These are phyloP conservation scores for Elgaria multicarinata DNA, from an alignment of 2,113 vertebrate genomes.

Conservation along the genomic window DNA sequence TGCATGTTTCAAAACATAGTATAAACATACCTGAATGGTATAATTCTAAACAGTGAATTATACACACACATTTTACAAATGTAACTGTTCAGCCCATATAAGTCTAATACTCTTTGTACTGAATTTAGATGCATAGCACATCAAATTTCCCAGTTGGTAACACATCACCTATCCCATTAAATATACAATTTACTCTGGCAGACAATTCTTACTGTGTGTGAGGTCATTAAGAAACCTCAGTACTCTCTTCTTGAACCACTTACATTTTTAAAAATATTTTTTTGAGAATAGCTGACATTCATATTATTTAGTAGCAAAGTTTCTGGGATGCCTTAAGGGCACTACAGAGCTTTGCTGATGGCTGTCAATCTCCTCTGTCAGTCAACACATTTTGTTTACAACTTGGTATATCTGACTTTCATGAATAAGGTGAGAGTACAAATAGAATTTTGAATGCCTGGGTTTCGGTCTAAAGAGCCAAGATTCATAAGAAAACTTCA, in stretches of 20 bases:
- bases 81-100: neutral
- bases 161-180: constrained; percentile 1
- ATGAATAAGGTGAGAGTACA: neutral
- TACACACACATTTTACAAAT: neutral
- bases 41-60: neutral
- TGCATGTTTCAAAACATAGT: neutral
- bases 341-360: neutral
- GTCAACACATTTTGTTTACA: constrained; percentile 8
- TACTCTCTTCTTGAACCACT: neutral
- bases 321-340: neutral
- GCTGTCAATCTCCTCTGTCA: neutral
- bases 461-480: neutral
- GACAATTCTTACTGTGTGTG: neutral
- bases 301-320: constrained; percentile 10
- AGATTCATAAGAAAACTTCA: neutral
- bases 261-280: too few relatives aligned
- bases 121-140: constrained; percentile 1
- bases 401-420: neutral
- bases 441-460: neutral
- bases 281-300: constrained; percentile 3
- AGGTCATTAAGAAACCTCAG: constrained; percentile 14
- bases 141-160: constrained; percentile 7
- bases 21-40: neutral
- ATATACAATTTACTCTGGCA: neutral
- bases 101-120: neutral